These are phyloP conservation scores for Myoxocephalus aenaeus DNA, from an alignment of 2,797 vertebrate species.

Conservation along the genomic window DNA sequence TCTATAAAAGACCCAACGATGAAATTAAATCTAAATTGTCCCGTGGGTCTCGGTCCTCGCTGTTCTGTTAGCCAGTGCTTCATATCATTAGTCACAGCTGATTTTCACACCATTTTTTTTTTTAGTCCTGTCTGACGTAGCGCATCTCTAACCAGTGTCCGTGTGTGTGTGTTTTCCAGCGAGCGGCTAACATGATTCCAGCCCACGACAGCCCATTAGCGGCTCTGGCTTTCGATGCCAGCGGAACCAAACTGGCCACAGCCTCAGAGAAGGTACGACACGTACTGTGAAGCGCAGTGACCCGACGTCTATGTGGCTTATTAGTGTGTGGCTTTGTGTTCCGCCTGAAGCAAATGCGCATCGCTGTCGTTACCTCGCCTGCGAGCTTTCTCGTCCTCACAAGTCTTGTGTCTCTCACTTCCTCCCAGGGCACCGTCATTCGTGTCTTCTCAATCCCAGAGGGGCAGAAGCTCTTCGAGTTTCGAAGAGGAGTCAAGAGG, in stretches of 20 bases:
- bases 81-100: background rate
- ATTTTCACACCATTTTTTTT: background rate
- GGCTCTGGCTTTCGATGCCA: constrained; percentile 95
- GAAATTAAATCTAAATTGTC: background rate
- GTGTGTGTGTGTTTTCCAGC: constrained; percentile 77
- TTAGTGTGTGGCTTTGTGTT: constrained; percentile 13
- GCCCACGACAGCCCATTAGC: constrained; percentile 98
- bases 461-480: constrained; percentile 99
- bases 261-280: constrained; percentile 95
- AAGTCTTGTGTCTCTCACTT: constrained; percentile 27
- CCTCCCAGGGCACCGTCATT: constrained; percentile 94
- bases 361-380: constrained; percentile 1
- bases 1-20: background rate
- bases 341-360: background rate
- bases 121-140: background rate
- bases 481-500: constrained; percentile 98
- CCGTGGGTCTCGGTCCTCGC: background rate
- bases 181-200: constrained; percentile 99
- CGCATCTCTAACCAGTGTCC: constrained; percentile 9
- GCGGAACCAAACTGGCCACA: constrained; percentile 96
- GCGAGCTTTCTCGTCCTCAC: constrained; percentile 5
- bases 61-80: background rate
- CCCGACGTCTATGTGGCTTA: background rate
- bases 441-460: constrained; percentile 99
- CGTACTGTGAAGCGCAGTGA: background rate